Evolutionary conservation across 2,797 vertebrate genomes (phyloP).

Genomic region (Rhynchonycteris naso): DNA sequence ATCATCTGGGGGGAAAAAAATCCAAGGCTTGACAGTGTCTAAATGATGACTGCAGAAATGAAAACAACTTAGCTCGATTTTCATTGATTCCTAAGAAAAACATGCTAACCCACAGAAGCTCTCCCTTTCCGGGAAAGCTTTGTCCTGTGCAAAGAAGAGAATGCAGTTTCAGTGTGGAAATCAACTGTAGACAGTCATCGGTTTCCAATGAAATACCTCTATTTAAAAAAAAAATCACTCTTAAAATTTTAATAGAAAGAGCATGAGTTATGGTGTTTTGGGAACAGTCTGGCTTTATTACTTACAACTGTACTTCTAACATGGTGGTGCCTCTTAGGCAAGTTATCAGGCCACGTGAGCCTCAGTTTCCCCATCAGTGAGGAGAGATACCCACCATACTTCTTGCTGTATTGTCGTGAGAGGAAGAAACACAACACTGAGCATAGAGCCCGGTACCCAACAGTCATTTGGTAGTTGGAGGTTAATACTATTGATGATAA

Average conservation of each 20-base stretch:
- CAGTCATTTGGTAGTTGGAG: neutral
- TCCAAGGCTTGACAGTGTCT: neutral
- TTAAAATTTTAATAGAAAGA: neutral
- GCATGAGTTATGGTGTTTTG: neutral
- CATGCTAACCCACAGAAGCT: neutral
- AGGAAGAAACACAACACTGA: neutral
- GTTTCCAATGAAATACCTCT: neutral
- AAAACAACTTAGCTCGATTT: neutral
- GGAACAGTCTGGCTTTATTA: neutral
- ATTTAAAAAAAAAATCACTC: neutral
- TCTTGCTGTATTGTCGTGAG: neutral
- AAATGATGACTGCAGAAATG: neutral
- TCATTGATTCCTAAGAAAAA: neutral
- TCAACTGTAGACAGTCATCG: neutral
- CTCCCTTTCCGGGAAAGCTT: neutral
- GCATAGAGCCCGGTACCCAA: neutral
- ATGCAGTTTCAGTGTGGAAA: neutral
- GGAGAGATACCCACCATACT: neutral
- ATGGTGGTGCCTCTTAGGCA: neutral
- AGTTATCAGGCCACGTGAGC: neutral
- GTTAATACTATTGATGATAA: neutral
- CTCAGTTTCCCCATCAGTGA: neutral
- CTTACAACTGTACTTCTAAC: neutral
- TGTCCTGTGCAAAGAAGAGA: neutral
- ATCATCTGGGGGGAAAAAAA: slow-evolving; percentile 88